Evolutionary conservation across 2,113 vertebrate genomes (phyloP), one percentile per base, ranked within the genome.

Genomic region (Muntiacus reevesi): DNA sequence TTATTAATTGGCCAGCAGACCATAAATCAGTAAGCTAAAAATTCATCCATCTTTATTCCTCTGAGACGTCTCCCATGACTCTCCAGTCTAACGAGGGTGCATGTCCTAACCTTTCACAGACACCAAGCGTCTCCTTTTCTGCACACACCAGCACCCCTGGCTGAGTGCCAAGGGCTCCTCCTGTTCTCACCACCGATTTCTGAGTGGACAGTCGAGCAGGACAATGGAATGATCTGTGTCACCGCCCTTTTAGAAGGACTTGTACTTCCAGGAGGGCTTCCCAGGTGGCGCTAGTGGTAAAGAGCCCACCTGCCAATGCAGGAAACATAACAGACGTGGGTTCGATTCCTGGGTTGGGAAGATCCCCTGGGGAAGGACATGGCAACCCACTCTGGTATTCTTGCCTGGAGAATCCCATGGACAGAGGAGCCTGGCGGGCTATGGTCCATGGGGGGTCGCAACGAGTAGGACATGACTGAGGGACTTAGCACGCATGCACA

Each of bases 101-200:
- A 0, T 17, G 21, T 25, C 60, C 17, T 40, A 19, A 23, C 2
- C 5, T 13, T 8, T 57, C 10, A 27, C 6, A 7, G 15, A 47
- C 28, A 15, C 14, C 23, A 4, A 2, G 1, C n/a, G 6, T 47
- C 43, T 81, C 59, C 33, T 27, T 60, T 62, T 23, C 6, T 12
- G 27, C 2, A 5, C 23, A 4, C 1, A 2, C 25, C 47, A 30
- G 50, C 62, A 17, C 14, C 11, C 6, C 33, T 3, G 6, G 45
- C 1, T 6, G 15, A 5, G 6, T n/a, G 33, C 28, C 10, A 87
- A 79, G 84, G n/a, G 55, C 57, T 83, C 5, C 45, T 36, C 33
- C 74, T n/a, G 16, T 81, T 50, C 88, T 28, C 0, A 1, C 5
- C 5, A 12, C 60, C 2, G 3, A 9, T 36, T 28, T 23, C 57